A percentile compares a stretch with the other conserved stretches of the same genome.
phyloP scores from a whole-genome alignment of 37 sponge, comb jelly and placozoan genomes.

The Oscarella lobularis region DNA sequence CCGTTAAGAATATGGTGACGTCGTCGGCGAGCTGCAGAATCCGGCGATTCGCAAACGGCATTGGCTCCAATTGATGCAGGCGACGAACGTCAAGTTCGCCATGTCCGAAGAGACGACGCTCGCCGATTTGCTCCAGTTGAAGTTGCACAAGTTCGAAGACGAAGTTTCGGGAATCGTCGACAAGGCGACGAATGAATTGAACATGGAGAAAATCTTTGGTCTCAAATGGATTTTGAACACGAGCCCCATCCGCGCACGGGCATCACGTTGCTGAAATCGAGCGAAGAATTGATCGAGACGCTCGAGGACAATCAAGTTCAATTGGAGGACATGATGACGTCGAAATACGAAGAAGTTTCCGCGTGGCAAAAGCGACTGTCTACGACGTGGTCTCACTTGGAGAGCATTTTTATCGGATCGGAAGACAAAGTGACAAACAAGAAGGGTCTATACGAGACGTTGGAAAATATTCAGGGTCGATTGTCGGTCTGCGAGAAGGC shows the following conservation, averaged over 20 bases:
- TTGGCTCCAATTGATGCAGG: conserved; percentile 97
- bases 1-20: conserved; percentile 99
- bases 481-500: conserved; percentile 96
- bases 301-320: no score
- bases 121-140: conserved; percentile 83
- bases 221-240: conserved; percentile 89
- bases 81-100: conserved; percentile 90
- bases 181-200: no score
- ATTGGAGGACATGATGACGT: conserved; percentile 97
- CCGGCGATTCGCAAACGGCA: conserved; percentile 95
- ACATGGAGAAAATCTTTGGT: conserved; percentile 93
- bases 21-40: conserved; percentile 98
- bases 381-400: no score
- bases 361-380: conserved; percentile 93
- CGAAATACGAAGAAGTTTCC: conserved; percentile 92
- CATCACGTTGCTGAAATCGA: conserved; percentile 49
- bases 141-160: conserved; percentile 96
- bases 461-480: conserved; percentile 81
- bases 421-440: conserved; percentile 87
- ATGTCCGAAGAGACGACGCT: conserved; percentile 92
- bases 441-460: conserved; percentile 50
- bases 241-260: conserved; percentile 69
- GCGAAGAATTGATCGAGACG: no score
- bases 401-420: no score
- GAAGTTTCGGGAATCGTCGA: conserved; percentile 94